These are phyloP conservation scores for Calidris pugnax DNA, from an alignment of 2,113 vertebrate species.

Conservation along the genomic window DNA sequence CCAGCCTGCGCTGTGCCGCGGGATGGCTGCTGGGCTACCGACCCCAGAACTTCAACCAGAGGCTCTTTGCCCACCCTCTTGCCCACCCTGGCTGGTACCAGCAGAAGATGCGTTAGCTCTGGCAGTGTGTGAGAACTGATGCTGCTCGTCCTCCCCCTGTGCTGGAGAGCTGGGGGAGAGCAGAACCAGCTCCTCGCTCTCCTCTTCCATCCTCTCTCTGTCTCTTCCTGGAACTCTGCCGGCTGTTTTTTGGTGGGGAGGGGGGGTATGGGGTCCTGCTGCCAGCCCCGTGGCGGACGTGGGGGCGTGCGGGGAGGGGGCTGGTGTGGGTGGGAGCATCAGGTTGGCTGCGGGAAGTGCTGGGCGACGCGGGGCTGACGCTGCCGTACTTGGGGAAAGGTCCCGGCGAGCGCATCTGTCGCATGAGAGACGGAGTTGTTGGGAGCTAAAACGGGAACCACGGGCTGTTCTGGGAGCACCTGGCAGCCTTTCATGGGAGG, in stretches of 20 bases:
- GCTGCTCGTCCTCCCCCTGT: fast-evolving
- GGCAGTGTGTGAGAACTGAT: not conserved
- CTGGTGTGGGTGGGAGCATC: not conserved
- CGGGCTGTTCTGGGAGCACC: constrained; percentile 25
- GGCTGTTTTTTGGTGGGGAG: not conserved
- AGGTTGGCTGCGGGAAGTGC: not conserved
- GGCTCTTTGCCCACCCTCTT: not conserved
- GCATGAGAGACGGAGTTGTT: not conserved
- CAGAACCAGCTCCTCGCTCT: not conserved
- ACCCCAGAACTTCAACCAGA: not conserved
- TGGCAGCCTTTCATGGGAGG: not conserved
- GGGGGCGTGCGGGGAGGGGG: not conserved
- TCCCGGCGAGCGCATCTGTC: constrained; percentile 8
- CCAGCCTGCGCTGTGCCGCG: not conserved
- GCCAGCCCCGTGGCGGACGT: not conserved
- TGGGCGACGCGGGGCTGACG: not conserved
- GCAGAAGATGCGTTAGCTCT: fast-evolving
- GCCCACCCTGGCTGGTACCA: fast-evolving
- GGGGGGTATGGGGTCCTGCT: not conserved
- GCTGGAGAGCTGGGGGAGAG: not conserved
- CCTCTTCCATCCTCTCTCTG: not conserved
- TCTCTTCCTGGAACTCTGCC: not conserved
- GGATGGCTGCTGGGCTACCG: not conserved
- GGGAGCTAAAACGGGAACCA: constrained; percentile 11
- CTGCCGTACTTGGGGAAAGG: constrained; percentile 22